phyloP scores from a whole-genome alignment of 2,888 invertebrate genomes.

The Pristionchus fissidentatus region DNA sequence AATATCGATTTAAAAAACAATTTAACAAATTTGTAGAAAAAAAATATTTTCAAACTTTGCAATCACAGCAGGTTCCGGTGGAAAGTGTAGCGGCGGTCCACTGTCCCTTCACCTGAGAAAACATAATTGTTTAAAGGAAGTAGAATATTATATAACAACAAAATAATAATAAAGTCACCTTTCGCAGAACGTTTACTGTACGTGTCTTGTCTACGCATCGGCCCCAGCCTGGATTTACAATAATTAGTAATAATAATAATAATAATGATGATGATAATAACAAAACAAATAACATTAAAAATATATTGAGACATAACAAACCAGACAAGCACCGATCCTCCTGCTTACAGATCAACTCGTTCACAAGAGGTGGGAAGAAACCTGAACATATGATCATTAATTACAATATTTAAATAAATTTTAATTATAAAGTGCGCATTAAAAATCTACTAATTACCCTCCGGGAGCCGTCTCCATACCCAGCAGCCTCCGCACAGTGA shows the following conservation, averaged over 20 bases:
- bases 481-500: slow-evolving; percentile 69
- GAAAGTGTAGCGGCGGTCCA: slow-evolving; percentile 43
- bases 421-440: slow-evolving; percentile 54
- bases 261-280: slow-evolving; percentile 3
- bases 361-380: slow-evolving; percentile 44
- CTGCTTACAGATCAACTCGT: slow-evolving; percentile 39
- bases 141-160: background rate
- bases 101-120: slow-evolving; percentile 30
- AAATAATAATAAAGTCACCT: slow-evolving; percentile 48
- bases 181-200: slow-evolving; percentile 70
- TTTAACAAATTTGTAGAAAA: background rate
- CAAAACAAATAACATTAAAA: background rate
- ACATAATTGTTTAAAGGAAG: too few relatives aligned
- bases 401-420: background rate
- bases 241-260: background rate
- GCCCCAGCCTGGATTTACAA: slow-evolving; percentile 69
- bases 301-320: background rate
- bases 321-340: slow-evolving; percentile 46
- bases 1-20: background rate
- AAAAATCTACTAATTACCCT: slow-evolving; percentile 46
- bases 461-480: slow-evolving; percentile 72
- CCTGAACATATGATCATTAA: background rate
- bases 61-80: slow-evolving; percentile 46
- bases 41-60: slow-evolving; percentile 31
- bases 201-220: slow-evolving; percentile 72